Conservation (phyloP, 2,888 invertebrate species). For the Drosophila subquinaria region DNA sequence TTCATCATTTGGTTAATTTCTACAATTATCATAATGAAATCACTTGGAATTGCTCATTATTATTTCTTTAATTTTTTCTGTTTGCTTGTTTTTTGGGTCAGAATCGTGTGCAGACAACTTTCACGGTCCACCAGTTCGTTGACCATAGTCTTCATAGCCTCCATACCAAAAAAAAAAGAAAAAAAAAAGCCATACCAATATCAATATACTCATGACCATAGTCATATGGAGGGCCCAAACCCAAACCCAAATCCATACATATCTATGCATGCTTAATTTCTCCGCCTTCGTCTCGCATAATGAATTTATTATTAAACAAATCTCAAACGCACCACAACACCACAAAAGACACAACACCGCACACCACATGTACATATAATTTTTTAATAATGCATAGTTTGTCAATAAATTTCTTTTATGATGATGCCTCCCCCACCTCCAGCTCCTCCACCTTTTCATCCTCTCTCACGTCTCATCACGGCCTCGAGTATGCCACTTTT, state of each 20-base stretch:
- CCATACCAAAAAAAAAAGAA: constrained; percentile 10
- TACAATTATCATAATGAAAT: constrained; percentile 65
- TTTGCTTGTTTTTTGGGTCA: constrained; percentile 72
- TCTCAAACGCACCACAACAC: constrained; percentile 57
- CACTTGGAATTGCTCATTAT: constrained; percentile 32
- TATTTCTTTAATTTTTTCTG: constrained; percentile 7
- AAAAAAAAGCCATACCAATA: constrained; percentile 38
- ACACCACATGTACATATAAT: constrained; percentile 78
- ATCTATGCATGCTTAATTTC: constrained; percentile 78
- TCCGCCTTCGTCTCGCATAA: constrained; percentile 67
- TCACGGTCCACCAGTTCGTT: constrained; percentile 80
- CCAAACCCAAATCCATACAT: constrained; percentile 37
- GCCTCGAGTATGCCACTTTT: neutral
- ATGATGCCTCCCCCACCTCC: constrained; percentile 23
- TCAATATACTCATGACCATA: constrained; percentile 41
- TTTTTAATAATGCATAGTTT: constrained; percentile 82
- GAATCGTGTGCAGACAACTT: constrained; percentile 74
- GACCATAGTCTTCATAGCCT: constrained; percentile 52
- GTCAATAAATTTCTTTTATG: constrained; percentile 82
- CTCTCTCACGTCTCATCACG: no score
- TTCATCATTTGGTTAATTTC: constrained; percentile 48
- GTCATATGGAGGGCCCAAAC: neutral
- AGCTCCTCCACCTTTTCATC: no score
- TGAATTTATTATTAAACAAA: constrained; percentile 81
- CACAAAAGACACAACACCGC: constrained; percentile 39